A percentile compares a stretch with the other conserved stretches of the same genome.
These are phyloP conservation scores for Vireo altiloquus DNA, from an alignment of 2,113 vertebrate species.

Conservation along the genomic window DNA sequence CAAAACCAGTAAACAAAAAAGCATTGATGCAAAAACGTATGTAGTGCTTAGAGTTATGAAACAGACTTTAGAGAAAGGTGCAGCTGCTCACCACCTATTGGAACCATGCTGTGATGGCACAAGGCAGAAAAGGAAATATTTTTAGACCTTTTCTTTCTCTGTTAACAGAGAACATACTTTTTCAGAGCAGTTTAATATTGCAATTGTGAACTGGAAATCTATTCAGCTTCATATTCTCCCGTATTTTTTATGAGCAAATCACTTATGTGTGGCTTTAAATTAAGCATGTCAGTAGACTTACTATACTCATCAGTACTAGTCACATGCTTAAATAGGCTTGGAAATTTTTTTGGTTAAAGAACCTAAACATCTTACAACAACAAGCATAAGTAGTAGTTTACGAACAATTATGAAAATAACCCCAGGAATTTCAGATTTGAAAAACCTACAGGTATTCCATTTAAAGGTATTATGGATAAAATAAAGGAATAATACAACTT, in stretches of 20 bases:
- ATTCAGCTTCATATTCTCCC: background rate
- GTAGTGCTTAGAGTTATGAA: background rate
- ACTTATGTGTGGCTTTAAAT: background rate
- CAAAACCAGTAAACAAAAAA: background rate
- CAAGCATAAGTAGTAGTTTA: background rate
- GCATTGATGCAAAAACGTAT: background rate
- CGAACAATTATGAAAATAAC: background rate
- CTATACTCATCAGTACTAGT: background rate
- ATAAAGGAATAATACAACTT: background rate
- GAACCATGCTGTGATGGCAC: background rate
- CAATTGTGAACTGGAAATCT: background rate
- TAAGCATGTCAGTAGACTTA: background rate
- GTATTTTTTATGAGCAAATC: background rate
- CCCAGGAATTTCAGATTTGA: background rate
- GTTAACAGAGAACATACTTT: background rate
- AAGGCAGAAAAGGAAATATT: background rate
- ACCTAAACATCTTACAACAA: background rate
- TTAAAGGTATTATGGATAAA: background rate
- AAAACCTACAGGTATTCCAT: background rate
- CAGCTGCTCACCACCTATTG: background rate
- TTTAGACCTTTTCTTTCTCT: background rate
- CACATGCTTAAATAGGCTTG: background rate
- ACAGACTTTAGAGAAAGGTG: background rate
- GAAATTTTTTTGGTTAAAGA: background rate
- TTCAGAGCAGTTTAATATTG: background rate